phyloP scores from a whole-genome alignment of 2,888 invertebrate species.

The Aporophyla nigra region DNA sequence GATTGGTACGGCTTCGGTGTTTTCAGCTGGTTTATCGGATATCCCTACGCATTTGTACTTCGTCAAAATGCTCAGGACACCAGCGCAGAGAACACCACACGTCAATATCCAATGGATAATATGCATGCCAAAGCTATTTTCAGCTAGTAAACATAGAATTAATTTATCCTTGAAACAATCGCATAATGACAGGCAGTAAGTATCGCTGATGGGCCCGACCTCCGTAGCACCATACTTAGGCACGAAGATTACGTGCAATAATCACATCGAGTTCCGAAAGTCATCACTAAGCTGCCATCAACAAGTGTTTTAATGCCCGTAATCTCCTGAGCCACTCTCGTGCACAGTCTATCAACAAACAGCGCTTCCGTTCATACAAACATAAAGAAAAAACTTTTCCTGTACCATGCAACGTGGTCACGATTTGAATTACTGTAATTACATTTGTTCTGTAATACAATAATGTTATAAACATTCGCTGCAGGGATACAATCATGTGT shows the following conservation, averaged over 20 bases:
- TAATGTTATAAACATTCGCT: conserved; percentile 47
- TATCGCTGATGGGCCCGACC: conserved; percentile 67
- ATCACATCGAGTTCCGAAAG: conserved; percentile 81
- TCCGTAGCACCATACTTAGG: conserved; percentile 70
- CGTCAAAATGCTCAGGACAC: neutral
- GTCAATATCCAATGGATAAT: conserved; percentile 3
- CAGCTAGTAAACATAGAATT: conserved; percentile 37
- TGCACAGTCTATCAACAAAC: conserved; percentile 77
- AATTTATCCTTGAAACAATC: conserved; percentile 64
- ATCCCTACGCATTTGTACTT: neutral
- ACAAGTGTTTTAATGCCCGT: conserved; percentile 82
- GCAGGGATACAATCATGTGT: conserved; percentile 46
- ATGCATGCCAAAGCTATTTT: conserved; percentile 16
- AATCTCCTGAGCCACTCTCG: conserved; percentile 80
- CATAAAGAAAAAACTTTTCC: conserved; percentile 76
- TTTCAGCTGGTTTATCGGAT: neutral
- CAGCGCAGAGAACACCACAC: neutral
- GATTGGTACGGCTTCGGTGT: neutral
- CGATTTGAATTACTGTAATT: conserved; percentile 75
- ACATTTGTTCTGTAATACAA: conserved; percentile 57
- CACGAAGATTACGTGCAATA: conserved; percentile 74
- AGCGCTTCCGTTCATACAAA: conserved; percentile 80
- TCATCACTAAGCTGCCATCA: conserved; percentile 81
- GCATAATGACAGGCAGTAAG: conserved; percentile 63
- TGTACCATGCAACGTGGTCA: conserved; percentile 71